Conservation (phyloP, 2,797 vertebrate species). For the Pyrocephalus nanus region DNA sequence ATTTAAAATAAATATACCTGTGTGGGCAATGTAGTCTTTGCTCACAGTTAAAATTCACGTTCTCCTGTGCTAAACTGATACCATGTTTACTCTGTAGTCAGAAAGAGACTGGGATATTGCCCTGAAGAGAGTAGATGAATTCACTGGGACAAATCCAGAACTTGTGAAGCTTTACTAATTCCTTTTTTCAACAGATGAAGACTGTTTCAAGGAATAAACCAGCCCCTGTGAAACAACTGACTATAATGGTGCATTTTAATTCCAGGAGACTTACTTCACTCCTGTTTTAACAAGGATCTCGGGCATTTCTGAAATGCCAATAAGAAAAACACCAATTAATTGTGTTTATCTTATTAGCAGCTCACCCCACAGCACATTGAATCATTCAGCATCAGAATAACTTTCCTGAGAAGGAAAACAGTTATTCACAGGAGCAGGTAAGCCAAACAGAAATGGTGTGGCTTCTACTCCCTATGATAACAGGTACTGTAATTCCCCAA, state of each 20-base stretch:
- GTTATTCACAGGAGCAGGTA: neutral
- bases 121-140: neutral
- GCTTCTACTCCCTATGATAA: neutral
- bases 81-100: neutral
- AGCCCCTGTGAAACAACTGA: neutral
- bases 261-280: constrained; percentile 42
- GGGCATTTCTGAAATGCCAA: constrained; percentile 27
- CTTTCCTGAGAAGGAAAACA: neutral
- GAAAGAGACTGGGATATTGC: neutral
- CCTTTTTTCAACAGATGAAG: neutral
- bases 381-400: neutral
- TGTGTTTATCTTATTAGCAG: neutral
- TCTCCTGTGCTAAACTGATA: neutral
- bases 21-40: neutral
- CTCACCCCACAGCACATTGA: neutral
- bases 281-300: constrained; percentile 50
- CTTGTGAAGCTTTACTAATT: neutral
- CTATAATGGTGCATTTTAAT: constrained; percentile 49
- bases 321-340: neutral
- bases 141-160: neutral
- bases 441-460: neutral
- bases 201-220: neutral
- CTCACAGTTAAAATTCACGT: neutral
- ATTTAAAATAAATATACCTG: neutral
- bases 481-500: neutral